Evolutionary conservation across 2,113 vertebrate genomes (phyloP), one percentile per base, ranked within the genome.

Genomic region (Taxidea taxus): DNA sequence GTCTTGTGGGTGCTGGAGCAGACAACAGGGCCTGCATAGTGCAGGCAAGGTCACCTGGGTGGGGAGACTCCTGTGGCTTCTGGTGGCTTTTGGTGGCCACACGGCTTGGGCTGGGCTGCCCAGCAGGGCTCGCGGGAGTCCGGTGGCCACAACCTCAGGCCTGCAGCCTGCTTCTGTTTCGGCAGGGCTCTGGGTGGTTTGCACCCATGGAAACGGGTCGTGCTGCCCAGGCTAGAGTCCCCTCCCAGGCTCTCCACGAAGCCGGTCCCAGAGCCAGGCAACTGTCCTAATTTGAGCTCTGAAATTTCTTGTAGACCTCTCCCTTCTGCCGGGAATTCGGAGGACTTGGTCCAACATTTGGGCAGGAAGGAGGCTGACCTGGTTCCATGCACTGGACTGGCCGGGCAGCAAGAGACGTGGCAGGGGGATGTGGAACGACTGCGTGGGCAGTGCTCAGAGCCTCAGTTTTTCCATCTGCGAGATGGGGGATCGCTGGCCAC

Each of bases 281-380:
- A 54, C 64, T 13, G 68, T 9, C 78, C 87, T 88, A n/a, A 60
- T 60, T 25, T 62, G 87, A 89, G 82, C 93, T 86, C 70, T 66
- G 25, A 49, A 83, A 18, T 70, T 78, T 34, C 78, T 51, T 7
- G 75, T 20, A 12, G 16, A n/a, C 87, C 90, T 81, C 90, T 70
- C 87, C 95, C 91, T 72, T 39, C 47, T 86, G 49, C 87, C 4
- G 27, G 96, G 97, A 96, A 92, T 44, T 74, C 29, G 6, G 37
- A 86, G 87, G 87, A 84, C 27, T 10, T 25, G 31, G 44, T 18
- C 62, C 96, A 91, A 58, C n/a, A 44, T 80, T 60, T 39, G 93
- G 87, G 78, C 49, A 3, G 44, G 20, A 4, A 31, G 72, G 47
- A 85, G 95, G 72, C 70, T 6, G 56, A 31, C 4, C 44, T 12